Conservation (phyloP, 2,113 vertebrate genomes). For the Paradoxurus hermaphroditus region DNA sequence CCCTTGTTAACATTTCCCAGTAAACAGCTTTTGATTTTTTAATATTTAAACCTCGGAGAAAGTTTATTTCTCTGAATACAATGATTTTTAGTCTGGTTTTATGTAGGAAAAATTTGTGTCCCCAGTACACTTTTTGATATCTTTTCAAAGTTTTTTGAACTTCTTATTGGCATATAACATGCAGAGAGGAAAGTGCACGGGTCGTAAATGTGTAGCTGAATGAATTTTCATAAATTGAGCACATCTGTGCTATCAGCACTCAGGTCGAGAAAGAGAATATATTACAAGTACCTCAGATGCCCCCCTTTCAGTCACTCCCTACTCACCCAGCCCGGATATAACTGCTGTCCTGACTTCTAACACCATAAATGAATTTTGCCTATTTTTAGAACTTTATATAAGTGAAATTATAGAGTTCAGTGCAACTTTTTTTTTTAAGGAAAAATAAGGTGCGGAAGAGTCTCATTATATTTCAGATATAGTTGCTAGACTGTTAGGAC, state of each 20-base stretch:
- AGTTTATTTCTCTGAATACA: neutral
- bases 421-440: neutral
- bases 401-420: neutral
- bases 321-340: neutral
- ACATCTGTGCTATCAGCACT: neutral
- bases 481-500: neutral
- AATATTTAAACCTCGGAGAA: neutral
- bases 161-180: neutral
- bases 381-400: conserved; percentile 26
- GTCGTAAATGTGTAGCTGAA: neutral
- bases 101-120: neutral
- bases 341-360: neutral
- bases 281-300: neutral
- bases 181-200: neutral
- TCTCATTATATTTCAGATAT: neutral
- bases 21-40: conserved; percentile 28
- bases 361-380: neutral
- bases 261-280: neutral
- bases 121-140: neutral
- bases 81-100: neutral
- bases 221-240: neutral
- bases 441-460: neutral
- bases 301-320: neutral
- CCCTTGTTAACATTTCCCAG: neutral
- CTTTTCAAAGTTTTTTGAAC: neutral